phyloP scores from a whole-genome alignment of 1,140 invertebrate genomes.

The Camponotus pennsylvanicus region DNA sequence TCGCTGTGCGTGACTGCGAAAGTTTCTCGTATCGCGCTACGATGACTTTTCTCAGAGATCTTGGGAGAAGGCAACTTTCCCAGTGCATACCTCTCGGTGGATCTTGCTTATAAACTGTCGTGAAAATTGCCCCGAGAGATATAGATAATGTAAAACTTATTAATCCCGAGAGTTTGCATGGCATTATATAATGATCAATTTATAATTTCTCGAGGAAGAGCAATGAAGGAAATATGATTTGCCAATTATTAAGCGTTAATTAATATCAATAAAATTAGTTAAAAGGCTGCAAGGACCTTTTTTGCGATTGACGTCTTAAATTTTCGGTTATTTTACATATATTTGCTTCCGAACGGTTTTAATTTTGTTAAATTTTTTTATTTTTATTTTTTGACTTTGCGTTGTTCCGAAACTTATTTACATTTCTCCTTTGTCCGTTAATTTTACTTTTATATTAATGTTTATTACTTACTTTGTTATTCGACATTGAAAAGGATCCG shows the following conservation, averaged over 20 bases:
- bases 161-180: conserved; percentile 27
- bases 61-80: conserved; percentile 35
- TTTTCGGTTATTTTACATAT: no score
- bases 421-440: no score
- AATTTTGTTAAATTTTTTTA: no score
- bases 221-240: not conserved
- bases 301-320: no score
- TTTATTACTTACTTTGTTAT: no score
- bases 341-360: no score
- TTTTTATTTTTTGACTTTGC: no score
- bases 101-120: conserved; percentile 48
- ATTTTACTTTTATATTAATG: no score
- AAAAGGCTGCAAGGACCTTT: no score
- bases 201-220: conserved; percentile 26
- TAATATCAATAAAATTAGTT: no score
- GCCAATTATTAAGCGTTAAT: conserved; percentile 18
- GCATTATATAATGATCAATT: conserved; percentile 36
- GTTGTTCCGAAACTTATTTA: no score
- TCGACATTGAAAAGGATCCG: no score
- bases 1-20: conserved; percentile 56
- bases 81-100: conserved; percentile 13
- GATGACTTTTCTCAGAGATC: conserved; percentile 51
- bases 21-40: conserved; percentile 56
- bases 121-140: conserved; percentile 56
- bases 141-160: conserved; percentile 58